These are phyloP conservation scores for Eulemur rufifrons DNA, from an alignment of 2,113 vertebrate species.

Conservation along the genomic window DNA sequence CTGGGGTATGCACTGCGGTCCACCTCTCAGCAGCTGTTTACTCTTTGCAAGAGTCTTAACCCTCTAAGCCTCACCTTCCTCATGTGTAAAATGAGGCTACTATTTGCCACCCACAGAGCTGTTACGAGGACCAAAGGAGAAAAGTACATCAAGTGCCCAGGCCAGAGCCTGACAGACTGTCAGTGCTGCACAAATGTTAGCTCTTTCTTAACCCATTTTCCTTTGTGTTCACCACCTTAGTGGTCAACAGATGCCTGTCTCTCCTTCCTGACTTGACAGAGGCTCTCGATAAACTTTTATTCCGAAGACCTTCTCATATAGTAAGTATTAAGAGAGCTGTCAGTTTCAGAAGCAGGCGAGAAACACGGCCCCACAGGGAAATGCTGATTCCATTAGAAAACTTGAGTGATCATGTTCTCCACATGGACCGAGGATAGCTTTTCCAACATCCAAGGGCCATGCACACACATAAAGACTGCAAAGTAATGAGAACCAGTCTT, in stretches of 20 bases:
- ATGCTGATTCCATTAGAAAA: neutral
- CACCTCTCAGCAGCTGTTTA: neutral
- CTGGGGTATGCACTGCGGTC: accelerated
- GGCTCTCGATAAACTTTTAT: neutral
- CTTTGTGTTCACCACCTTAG: neutral
- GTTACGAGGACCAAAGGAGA: neutral
- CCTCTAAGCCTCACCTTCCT: neutral
- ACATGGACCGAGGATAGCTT: neutral
- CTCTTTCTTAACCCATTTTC: neutral
- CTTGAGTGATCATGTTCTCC: neutral
- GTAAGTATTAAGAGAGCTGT: neutral
- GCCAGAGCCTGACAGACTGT: neutral
- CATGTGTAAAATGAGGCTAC: neutral
- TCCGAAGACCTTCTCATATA: neutral
- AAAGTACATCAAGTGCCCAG: accelerated
- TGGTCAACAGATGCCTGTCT: neutral
- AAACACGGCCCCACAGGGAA: neutral
- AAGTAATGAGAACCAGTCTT: constrained; percentile 30
- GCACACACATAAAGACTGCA: neutral
- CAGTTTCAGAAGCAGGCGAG: neutral
- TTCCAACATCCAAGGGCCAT: neutral
- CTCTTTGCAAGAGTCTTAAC: neutral
- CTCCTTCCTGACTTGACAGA: neutral
- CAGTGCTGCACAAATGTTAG: neutral
- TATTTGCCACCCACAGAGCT: neutral